Evolutionary conservation across 2,113 vertebrate species (phyloP).

Genomic region (Centropus bengalensis): DNA sequence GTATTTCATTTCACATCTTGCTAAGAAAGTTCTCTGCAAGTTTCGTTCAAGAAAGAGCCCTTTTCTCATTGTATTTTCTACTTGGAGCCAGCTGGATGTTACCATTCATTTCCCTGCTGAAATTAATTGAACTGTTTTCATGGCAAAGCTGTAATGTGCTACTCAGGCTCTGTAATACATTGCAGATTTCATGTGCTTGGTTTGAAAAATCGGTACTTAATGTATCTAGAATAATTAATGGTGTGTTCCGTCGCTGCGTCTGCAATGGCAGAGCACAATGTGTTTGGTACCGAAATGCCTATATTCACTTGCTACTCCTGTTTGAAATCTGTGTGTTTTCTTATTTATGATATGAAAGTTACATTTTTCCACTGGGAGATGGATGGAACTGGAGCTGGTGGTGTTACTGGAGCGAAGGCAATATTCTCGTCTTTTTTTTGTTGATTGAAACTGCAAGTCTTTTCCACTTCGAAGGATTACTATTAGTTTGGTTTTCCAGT

Average conservation of each 20-base stretch:
- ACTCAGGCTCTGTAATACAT: background rate
- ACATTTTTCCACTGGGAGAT: background rate
- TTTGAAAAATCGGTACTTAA: background rate
- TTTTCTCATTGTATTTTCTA: background rate
- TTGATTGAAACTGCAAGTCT: constrained; percentile 38
- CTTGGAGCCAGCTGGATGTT: background rate
- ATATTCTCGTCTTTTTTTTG: background rate
- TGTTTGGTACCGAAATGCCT: background rate
- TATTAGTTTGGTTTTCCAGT: constrained; percentile 56
- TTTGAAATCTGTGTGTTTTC: background rate
- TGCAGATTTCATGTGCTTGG: background rate
- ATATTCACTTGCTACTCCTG: background rate
- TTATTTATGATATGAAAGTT: background rate
- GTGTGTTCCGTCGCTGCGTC: background rate
- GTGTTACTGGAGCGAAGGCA: background rate
- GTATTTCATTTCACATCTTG: background rate
- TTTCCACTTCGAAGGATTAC: constrained; percentile 16
- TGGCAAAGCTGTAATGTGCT: background rate
- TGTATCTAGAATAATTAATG: background rate
- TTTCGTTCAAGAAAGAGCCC: background rate
- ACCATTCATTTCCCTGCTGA: background rate
- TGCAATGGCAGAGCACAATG: background rate
- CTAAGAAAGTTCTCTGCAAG: accelerated
- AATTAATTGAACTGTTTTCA: background rate
- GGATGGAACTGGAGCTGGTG: background rate